Evolutionary conservation across 2,797 vertebrate genomes (phyloP).

Genomic region (Malurus splendens): DNA sequence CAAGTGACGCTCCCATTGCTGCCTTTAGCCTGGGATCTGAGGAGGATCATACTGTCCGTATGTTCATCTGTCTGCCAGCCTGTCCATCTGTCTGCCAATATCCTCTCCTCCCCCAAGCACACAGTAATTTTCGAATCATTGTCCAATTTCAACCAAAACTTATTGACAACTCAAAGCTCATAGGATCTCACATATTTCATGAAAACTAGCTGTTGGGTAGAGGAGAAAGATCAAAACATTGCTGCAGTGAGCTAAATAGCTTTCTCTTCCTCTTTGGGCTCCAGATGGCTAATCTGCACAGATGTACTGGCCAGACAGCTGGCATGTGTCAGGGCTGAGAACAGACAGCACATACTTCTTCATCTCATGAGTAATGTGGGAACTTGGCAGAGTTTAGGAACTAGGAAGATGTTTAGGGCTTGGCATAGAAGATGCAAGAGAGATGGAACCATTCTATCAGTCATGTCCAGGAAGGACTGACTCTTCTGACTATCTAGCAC

Average conservation of each 20-base stretch:
- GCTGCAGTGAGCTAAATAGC: background rate
- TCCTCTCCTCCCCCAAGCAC: rapidly evolving
- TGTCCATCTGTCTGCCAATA: background rate
- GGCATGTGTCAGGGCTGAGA: background rate
- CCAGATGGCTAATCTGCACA: background rate
- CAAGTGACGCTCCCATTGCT: background rate
- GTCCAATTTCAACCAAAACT: background rate
- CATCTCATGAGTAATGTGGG: background rate
- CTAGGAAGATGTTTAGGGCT: background rate
- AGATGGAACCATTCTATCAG: background rate
- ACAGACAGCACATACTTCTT: background rate
- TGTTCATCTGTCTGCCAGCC: background rate
- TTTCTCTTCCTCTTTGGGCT: background rate
- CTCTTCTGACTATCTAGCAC: background rate
- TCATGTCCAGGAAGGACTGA: background rate
- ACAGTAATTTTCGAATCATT: background rate
- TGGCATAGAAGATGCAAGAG: background rate
- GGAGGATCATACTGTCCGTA: background rate
- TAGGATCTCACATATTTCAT: background rate
- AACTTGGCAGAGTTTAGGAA: background rate
- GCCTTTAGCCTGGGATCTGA: background rate
- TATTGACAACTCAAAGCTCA: background rate
- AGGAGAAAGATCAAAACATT: background rate
- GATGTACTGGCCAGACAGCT: background rate
- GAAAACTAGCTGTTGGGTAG: background rate